Percentiles rank a stretch among this genome's conserved stretches.
These are phyloP conservation scores for Stenchaetothrips biformis DNA, from an alignment of 2,888 invertebrate species.

Conservation along the genomic window DNA sequence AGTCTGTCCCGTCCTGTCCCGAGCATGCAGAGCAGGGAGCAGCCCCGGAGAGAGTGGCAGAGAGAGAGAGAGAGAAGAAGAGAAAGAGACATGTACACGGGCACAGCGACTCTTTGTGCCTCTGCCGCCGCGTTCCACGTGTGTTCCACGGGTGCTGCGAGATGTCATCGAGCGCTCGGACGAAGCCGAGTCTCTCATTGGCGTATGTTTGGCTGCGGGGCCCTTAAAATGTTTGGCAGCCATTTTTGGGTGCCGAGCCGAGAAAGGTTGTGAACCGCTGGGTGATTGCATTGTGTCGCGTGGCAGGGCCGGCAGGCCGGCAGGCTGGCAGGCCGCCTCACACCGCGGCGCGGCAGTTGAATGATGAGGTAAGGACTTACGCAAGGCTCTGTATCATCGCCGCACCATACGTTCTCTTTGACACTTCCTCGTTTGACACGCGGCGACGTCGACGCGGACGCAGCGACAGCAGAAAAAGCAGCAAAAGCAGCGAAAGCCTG, in stretches of 20 bases:
- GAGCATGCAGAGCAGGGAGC: no score
- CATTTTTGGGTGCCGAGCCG: not conserved
- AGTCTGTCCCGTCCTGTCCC: no score
- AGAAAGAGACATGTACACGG: constrained; percentile 2
- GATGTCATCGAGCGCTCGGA: constrained; percentile 27
- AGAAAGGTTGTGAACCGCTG: not conserved
- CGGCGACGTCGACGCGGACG: not conserved
- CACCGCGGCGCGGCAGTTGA: no score
- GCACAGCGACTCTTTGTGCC: constrained; percentile 37
- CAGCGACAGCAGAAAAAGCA: not conserved
- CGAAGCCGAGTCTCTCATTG: not conserved
- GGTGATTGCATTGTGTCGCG: no score
- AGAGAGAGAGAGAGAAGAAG: constrained; percentile 19
- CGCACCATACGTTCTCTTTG: no score
- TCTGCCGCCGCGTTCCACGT: constrained; percentile 34
- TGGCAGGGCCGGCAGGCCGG: no score
- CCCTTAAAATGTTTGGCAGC: no score
- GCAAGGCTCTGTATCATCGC: no score
- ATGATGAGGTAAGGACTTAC: no score
- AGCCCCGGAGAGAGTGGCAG: not conserved
- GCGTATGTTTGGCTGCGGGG: not conserved
- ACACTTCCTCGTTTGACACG: no score
- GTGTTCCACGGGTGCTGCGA: constrained; percentile 31
- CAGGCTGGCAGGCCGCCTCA: no score
- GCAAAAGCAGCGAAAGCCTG: no score